A percentile compares a stretch with the other conserved stretches of the same genome.
phyloP scores from a whole-genome alignment of 2,113 vertebrate species.

The Mesembrinibis cayennensis region DNA sequence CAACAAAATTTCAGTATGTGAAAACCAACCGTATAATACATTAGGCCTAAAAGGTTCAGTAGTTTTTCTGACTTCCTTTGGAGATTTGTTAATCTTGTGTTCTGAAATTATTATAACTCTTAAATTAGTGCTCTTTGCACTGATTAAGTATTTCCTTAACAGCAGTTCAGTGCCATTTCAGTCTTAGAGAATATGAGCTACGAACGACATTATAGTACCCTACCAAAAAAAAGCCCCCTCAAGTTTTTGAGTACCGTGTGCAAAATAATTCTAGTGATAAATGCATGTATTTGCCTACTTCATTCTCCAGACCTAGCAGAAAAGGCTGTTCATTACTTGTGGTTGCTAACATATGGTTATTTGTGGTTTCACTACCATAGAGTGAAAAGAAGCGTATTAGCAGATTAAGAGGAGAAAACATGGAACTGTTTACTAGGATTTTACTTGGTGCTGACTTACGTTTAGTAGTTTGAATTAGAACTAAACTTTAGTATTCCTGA shows the following conservation, averaged over 20 bases:
- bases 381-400: background rate
- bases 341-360: background rate
- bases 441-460: background rate
- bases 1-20: background rate
- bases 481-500: background rate
- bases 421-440: background rate
- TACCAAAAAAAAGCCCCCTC: background rate
- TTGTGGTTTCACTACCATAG: background rate
- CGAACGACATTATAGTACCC: background rate
- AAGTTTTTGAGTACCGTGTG: background rate
- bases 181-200: background rate
- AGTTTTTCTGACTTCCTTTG: background rate
- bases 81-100: background rate
- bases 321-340: background rate
- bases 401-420: background rate
- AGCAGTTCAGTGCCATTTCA: background rate
- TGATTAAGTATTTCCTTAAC: background rate
- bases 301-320: background rate
- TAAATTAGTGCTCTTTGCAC: background rate
- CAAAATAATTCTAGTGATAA: background rate
- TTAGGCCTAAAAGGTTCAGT: background rate
- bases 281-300: background rate
- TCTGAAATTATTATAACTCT: background rate
- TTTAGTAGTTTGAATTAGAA: background rate
- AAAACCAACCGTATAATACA: background rate